Conservation (phyloP, 2,113 vertebrate species). For the Nestor notabilis region DNA sequence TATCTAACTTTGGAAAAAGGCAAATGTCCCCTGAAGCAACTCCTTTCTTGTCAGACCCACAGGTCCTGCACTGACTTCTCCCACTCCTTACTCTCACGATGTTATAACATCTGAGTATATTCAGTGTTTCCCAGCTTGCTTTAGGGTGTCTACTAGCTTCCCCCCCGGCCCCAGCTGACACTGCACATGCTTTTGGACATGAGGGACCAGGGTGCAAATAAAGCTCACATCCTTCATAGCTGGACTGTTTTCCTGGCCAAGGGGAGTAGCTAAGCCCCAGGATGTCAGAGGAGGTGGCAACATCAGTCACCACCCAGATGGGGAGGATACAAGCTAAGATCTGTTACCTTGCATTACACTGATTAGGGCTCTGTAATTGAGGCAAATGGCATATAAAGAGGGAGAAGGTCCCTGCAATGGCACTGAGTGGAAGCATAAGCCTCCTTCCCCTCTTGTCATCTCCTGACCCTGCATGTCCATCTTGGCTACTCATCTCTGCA, state of each 20-base stretch:
- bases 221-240: not conserved
- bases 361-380: not conserved
- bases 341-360: not conserved
- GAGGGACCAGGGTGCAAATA: not conserved
- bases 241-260: not conserved
- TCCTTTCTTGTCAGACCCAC: not conserved
- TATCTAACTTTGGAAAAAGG: not conserved
- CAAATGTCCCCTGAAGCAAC: not conserved
- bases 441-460: not conserved
- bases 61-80: not conserved
- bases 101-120: not conserved
- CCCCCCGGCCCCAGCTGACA: fast-evolving
- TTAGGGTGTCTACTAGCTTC: not conserved
- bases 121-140: not conserved
- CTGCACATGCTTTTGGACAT: fast-evolving
- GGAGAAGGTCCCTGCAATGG: not conserved
- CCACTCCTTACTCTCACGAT: not conserved
- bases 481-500: not conserved
- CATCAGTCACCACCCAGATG: not conserved
- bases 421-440: not conserved
- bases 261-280: not conserved
- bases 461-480: not conserved
- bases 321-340: not conserved
- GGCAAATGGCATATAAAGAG: not conserved
- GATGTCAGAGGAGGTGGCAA: not conserved